These are phyloP conservation scores for Poeciliopsis gracilis DNA, from an alignment of 2,797 vertebrate species.

Conservation along the genomic window DNA sequence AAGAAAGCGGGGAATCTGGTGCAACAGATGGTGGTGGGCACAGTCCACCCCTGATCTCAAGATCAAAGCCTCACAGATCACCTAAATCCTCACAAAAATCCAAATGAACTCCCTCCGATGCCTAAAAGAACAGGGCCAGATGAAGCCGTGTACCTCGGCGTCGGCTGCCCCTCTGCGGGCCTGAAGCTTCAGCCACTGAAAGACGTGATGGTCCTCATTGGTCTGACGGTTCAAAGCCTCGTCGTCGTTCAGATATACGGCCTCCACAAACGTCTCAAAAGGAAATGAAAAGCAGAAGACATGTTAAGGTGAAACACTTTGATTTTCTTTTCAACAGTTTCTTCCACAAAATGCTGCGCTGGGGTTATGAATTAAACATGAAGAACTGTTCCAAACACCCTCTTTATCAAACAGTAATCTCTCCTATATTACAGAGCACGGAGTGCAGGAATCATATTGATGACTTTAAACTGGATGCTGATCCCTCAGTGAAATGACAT, in stretches of 20 bases:
- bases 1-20: background rate
- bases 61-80: background rate
- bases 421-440: background rate
- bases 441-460: background rate
- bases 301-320: background rate
- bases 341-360: background rate
- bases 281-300: background rate
- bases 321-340: background rate
- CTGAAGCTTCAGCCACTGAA: slow-evolving; percentile 84
- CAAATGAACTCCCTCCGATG: background rate
- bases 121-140: background rate
- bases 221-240: slow-evolving; percentile 79
- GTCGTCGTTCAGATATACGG: slow-evolving; percentile 79
- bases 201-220: slow-evolving; percentile 80
- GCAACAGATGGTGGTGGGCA: background rate
- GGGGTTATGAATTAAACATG: background rate
- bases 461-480: background rate
- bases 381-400: background rate
- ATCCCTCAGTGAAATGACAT: background rate
- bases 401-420: slow-evolving; percentile 1
- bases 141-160: slow-evolving; percentile 75
- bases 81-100: background rate
- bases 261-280: slow-evolving; percentile 79
- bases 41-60: background rate
- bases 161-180: slow-evolving; percentile 79